phyloP scores from a whole-genome alignment of 1,140 invertebrate genomes.

The Drosophila parabipectinata region DNA sequence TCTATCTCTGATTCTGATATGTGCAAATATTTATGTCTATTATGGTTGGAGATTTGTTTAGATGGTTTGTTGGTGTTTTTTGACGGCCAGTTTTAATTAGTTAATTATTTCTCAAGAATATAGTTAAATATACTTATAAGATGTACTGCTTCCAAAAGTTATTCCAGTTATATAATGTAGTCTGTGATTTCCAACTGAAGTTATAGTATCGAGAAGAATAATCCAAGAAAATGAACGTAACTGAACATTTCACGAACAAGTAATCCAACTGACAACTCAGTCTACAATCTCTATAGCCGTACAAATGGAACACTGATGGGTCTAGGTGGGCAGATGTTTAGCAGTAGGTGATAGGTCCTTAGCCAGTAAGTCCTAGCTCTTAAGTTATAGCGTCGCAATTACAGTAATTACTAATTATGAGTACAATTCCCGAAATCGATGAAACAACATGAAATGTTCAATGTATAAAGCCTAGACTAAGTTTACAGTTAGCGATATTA shows the following conservation, averaged over 20 bases:
- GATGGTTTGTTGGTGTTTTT: conserved; percentile 48
- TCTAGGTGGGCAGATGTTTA: conserved; percentile 74
- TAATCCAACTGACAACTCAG: conserved; percentile 47
- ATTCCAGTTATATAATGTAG: conserved; percentile 71
- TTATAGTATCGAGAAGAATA: conserved; percentile 38
- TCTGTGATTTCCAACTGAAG: conserved; percentile 72
- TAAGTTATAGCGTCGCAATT: conserved; percentile 66
- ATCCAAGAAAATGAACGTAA: conserved; percentile 59
- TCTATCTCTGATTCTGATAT: conserved; percentile 29
- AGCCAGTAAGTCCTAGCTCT: conserved; percentile 45
- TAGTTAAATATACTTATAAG: conserved; percentile 61
- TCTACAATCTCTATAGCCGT: conserved; percentile 44
- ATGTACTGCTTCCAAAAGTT: conserved; percentile 62
- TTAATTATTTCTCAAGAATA: conserved; percentile 56
- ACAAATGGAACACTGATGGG: conserved; percentile 63
- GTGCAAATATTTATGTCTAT: conserved; percentile 30
- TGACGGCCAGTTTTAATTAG: conserved; percentile 64
- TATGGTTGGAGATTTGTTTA: conserved; percentile 53
- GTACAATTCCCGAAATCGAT: conserved; percentile 61
- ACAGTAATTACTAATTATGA: conserved; percentile 57
- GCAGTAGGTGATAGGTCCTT: conserved; percentile 74
- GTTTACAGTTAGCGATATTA: conserved; percentile 27
- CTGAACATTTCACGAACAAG: conserved; percentile 65
- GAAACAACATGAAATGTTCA: conserved; percentile 69
- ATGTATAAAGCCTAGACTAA: conserved; percentile 46